A percentile compares a stretch with the other conserved stretches of the same genome.
phyloP scores from a whole-genome alignment of 2,113 vertebrate genomes.

The Taxidea taxus region DNA sequence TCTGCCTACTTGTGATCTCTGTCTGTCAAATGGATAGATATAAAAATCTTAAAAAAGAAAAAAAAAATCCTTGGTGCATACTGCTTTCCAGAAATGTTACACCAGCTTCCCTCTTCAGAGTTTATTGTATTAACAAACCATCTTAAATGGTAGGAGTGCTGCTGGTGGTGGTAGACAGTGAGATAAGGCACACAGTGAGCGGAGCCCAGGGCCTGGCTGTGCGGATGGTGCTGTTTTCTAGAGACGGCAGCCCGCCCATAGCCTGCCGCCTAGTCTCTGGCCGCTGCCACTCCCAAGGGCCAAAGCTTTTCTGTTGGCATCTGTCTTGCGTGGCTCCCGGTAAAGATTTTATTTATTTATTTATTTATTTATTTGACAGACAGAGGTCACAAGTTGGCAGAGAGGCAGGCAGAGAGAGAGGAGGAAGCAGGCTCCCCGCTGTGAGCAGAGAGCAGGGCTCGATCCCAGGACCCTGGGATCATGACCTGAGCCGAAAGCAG shows the following conservation, averaged over 20 bases:
- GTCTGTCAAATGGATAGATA: too few relatives aligned
- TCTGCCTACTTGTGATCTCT: too few relatives aligned
- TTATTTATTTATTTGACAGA: too few relatives aligned
- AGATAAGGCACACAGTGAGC: not conserved
- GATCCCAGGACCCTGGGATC: too few relatives aligned
- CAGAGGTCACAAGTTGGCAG: too few relatives aligned
- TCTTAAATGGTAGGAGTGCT: not conserved
- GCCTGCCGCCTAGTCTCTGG: not conserved
- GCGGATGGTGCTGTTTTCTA: too few relatives aligned
- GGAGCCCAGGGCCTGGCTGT: not conserved
- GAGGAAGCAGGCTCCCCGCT: too few relatives aligned
- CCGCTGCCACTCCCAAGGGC: not conserved
- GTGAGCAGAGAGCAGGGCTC: too few relatives aligned
- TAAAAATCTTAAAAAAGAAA: too few relatives aligned
- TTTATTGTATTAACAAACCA: not conserved
- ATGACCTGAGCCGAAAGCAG: too few relatives aligned
- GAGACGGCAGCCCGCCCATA: not conserved
- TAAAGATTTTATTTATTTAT: too few relatives aligned
- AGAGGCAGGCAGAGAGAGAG: too few relatives aligned
- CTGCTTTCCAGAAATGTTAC: not conserved
- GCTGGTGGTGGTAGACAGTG: not conserved
- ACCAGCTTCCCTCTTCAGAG: not conserved
- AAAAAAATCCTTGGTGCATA: not conserved
- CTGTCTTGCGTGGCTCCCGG: not conserved
- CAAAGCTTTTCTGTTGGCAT: not conserved